Evolutionary conservation across 2,888 invertebrate species (phyloP).

Genomic region (Pachymerium ferrugineum): DNA sequence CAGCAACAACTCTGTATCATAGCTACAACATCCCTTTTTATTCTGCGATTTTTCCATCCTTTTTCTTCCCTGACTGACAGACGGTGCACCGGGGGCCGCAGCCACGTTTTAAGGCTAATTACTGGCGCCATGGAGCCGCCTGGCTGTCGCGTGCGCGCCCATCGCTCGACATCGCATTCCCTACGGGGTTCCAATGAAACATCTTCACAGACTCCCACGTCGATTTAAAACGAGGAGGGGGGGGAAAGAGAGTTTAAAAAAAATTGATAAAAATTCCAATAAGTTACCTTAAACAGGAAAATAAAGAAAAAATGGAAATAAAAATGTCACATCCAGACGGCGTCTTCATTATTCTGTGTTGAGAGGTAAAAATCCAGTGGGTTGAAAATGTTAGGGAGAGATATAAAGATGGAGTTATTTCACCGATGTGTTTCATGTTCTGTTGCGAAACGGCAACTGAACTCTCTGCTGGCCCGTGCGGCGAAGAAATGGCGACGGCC

Average conservation of each 20-base stretch:
- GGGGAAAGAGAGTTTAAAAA: neutral
- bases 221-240: neutral
- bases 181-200: neutral
- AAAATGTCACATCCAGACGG: no score
- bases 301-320: no score
- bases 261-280: neutral
- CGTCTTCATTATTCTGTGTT: no score
- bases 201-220: neutral
- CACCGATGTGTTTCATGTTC: neutral
- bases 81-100: neutral
- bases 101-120: neutral
- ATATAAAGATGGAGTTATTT: no score
- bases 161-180: neutral
- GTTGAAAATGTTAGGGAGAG: no score
- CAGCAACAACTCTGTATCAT: neutral
- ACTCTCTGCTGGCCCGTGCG: neutral
- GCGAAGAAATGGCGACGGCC: conserved; percentile 13
- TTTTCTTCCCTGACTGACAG: neutral
- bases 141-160: conserved; percentile 6
- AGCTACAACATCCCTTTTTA: neutral
- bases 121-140: conserved; percentile 2
- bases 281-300: no score
- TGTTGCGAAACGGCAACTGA: neutral
- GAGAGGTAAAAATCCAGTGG: neutral
- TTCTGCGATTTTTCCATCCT: neutral